Evolutionary conservation across 2,113 vertebrate species (phyloP), one percentile per base, ranked within the genome.

Genomic region (Ceyx melanurus): DNA sequence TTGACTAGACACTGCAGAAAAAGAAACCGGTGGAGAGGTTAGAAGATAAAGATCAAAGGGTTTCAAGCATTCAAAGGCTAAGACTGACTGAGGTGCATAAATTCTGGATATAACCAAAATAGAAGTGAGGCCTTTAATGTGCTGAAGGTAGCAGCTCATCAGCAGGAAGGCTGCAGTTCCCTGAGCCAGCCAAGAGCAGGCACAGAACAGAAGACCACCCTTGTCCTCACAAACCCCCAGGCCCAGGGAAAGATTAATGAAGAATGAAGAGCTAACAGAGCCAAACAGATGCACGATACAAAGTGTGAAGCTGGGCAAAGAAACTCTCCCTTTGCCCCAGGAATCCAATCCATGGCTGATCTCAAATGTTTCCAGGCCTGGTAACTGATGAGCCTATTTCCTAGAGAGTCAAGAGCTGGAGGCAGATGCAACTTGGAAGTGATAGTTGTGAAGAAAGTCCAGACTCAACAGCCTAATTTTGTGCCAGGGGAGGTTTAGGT

Each of bases 41-140:
- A 61, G 56, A 91, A 89, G 53, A 95, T 66, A 76, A 93, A 89
- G 46, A 50, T 90, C 35, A 5, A 82, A 76, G 31, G 22, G 42
- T 87, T 87, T 87, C 70, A 87, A 46, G 29, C 81, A 50, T 65
- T 75, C 37, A 37, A 64, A 33, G 64, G 71, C 70, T 80, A 66
- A 82, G 31, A 58, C 54, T 66, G 86, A 53, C 54, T 65, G 57
- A 89, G 54, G 28, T 79, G 25, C 74, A 48, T 78, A 72, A 75
- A 53, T 65, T 57, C 20, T 31, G 33, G 15, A 64, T 82, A 60
- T 66, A 86, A 79, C 37, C 46, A 62, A 76, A 79, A 68, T 26
- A 29, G 54, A 58, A 5, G 26, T 7, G 62, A 88, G 51, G 65
- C 22, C n/a, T 50, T 86, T 64, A 86, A 29, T 25, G 37, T 3